phyloP scores from a whole-genome alignment of 2,888 invertebrate species.

The Orthonychiurus folsomi region DNA sequence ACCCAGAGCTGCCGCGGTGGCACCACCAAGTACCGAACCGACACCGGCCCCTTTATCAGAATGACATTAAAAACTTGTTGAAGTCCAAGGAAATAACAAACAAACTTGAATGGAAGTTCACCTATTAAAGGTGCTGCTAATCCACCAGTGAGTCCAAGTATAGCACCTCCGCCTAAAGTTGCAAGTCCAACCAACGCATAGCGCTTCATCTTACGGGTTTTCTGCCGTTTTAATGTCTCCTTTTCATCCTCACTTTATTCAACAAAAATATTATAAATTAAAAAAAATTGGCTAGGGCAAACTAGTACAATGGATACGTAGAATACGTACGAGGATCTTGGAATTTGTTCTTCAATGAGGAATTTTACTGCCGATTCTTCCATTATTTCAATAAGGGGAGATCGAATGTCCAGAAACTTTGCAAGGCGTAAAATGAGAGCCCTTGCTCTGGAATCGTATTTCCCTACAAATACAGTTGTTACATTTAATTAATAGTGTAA shows the following conservation, averaged over 20 bases:
- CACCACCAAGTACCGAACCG: constrained; percentile 47
- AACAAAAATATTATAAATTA: neutral
- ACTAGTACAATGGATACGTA: neutral
- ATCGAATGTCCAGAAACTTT: constrained; percentile 48
- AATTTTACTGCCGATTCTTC: constrained; percentile 52
- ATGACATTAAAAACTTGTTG: constrained; percentile 43
- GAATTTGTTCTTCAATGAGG: constrained; percentile 44
- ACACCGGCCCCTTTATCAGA: constrained; percentile 49
- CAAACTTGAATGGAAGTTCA: constrained; percentile 17
- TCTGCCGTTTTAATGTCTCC: constrained; percentile 47
- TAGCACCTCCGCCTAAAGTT: constrained; percentile 55
- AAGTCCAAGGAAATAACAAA: constrained; percentile 35
- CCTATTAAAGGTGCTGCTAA: constrained; percentile 57
- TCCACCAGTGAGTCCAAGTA: constrained; percentile 58
- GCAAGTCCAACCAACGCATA: constrained; percentile 57
- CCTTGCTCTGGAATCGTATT: constrained; percentile 56
- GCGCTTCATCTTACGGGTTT: constrained; percentile 52
- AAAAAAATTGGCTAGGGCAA: neutral
- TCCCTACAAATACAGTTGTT: constrained; percentile 45
- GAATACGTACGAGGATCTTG: constrained; percentile 33
- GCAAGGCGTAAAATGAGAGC: constrained; percentile 52
- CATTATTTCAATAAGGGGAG: constrained; percentile 48
- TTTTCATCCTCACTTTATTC: constrained; percentile 48
- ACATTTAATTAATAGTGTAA: neutral
- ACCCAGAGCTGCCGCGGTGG: constrained; percentile 48